These are phyloP conservation scores for Polia nebulosa DNA, from an alignment of 2,888 invertebrate species.

Conservation along the genomic window DNA sequence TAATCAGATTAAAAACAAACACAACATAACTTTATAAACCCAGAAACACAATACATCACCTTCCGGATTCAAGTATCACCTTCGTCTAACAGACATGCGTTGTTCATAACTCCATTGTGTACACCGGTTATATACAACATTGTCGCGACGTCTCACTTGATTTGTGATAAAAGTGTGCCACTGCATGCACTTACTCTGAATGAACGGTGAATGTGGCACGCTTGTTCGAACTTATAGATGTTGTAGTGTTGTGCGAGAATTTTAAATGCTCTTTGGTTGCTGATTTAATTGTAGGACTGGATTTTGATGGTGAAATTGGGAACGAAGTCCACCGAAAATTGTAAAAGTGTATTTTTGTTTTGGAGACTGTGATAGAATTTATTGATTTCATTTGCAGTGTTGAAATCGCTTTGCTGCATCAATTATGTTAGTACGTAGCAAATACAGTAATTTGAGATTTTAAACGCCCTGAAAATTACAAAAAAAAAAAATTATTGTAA, in stretches of 20 bases:
- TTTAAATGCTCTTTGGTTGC: constrained; percentile 26
- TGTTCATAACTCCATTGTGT: constrained; percentile 71
- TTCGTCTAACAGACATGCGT: constrained; percentile 61
- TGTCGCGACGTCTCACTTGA: constrained; percentile 74
- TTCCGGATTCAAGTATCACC: constrained; percentile 55
- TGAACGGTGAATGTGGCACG: constrained; percentile 56
- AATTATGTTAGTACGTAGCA: no score
- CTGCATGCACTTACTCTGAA: constrained; percentile 70
- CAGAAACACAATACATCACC: constrained; percentile 33
- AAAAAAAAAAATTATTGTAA: no score
- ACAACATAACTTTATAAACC: constrained; percentile 22
- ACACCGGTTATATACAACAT: constrained; percentile 70
- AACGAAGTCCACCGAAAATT: neutral
- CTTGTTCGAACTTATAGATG: constrained; percentile 52
- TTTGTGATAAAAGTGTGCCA: constrained; percentile 78
- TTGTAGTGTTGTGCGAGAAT: constrained; percentile 26
- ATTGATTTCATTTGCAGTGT: neutral
- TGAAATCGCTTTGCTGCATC: no score
- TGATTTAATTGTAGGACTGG: constrained; percentile 18
- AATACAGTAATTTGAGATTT: no score
- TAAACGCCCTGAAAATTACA: no score
- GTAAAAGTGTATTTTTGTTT: no score
- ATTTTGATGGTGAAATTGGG: neutral
- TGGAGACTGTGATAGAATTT: no score
- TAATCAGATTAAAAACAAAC: neutral